Conservation (phyloP, 2,888 invertebrate genomes). For the Clanis bilineata region DNA sequence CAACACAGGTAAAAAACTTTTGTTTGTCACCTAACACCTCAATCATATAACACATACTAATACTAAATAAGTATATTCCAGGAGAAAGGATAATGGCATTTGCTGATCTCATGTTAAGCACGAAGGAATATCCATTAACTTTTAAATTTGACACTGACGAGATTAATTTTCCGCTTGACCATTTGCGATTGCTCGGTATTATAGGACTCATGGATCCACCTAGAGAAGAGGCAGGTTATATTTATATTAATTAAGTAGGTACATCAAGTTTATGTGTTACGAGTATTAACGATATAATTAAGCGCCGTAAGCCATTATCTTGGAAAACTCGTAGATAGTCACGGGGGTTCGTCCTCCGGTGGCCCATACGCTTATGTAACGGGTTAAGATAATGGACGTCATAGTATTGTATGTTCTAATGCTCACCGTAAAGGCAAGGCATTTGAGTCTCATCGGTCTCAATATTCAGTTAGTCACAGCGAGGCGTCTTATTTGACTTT, state of each 20-base stretch:
- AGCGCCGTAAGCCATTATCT: too few relatives aligned
- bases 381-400: too few relatives aligned
- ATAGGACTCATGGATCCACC: conserved; percentile 99
- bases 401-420: too few relatives aligned
- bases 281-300: too few relatives aligned
- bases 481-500: too few relatives aligned
- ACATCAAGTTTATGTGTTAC: too few relatives aligned
- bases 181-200: conserved; percentile 94
- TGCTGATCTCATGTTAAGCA: conserved; percentile 93
- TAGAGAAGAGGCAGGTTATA: conserved; percentile 54
- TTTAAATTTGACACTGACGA: conserved; percentile 94
- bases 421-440: too few relatives aligned
- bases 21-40: background rate
- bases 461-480: too few relatives aligned
- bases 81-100: conserved; percentile 95
- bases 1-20: conserved; percentile 51
- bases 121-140: conserved; percentile 92
- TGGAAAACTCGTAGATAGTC: too few relatives aligned
- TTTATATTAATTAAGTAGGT: background rate
- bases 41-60: background rate
- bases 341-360: too few relatives aligned
- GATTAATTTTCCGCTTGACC: conserved; percentile 92
- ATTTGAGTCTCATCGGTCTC: too few relatives aligned
- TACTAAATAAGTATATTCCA: conserved; percentile 73
- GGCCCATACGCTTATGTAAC: too few relatives aligned